phyloP scores from a whole-genome alignment of 2,113 vertebrate species.

The Eira barbara region DNA sequence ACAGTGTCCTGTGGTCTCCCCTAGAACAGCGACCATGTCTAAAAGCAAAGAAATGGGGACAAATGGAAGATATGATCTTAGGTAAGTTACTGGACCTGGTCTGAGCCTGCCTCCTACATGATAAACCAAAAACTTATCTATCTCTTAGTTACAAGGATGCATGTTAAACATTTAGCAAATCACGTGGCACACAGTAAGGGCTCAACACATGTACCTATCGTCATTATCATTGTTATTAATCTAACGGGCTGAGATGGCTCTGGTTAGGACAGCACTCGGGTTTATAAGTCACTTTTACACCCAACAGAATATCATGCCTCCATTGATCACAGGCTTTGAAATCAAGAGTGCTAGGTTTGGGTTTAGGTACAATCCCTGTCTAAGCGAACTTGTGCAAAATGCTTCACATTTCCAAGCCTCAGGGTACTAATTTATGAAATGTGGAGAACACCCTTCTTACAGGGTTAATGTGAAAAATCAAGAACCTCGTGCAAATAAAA shows the following conservation, averaged over 20 bases:
- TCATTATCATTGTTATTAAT: background rate
- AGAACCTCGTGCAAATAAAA: background rate
- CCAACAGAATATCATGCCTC: background rate
- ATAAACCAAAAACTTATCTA: background rate
- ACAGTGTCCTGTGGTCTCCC: slow-evolving; percentile 91
- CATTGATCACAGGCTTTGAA: background rate
- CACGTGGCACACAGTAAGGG: background rate
- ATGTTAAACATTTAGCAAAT: background rate
- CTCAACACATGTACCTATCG: background rate
- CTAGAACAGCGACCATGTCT: slow-evolving; percentile 99
- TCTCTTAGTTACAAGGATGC: background rate
- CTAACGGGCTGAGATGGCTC: background rate
- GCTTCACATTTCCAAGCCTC: background rate
- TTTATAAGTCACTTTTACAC: background rate
- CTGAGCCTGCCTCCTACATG: background rate
- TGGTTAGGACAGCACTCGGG: background rate
- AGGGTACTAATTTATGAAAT: background rate
- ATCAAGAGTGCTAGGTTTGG: background rate
- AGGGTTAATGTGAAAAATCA: background rate
- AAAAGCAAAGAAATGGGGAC: slow-evolving; percentile 63
- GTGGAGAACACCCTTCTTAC: background rate
- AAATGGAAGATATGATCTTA: background rate
- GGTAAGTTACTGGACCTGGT: background rate
- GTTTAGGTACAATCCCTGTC: background rate
- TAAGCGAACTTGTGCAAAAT: background rate